Conservation (phyloP, 1,140 invertebrate genomes). For the Listronotus bonariensis region DNA sequence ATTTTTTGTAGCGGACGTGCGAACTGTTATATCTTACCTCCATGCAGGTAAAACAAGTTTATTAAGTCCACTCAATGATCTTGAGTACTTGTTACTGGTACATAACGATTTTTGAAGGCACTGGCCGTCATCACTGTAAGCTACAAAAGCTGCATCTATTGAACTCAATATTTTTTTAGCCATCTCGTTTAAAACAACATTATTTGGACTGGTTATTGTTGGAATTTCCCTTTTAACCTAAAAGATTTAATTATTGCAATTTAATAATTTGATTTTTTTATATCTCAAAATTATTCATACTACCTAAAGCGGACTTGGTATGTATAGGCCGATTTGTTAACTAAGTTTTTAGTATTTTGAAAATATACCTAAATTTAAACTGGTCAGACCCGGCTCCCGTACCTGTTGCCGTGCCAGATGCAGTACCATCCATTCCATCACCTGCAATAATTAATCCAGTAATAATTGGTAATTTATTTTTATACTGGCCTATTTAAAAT, state of each 20-base stretch:
- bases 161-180: constrained; percentile 55
- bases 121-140: constrained; percentile 56
- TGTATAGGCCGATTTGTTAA: too few species aligned
- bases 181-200: constrained; percentile 40
- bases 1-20: too few species aligned
- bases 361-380: constrained; percentile 13
- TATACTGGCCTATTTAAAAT: too few species aligned
- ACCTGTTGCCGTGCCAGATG: not conserved
- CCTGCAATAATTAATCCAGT: too few species aligned
- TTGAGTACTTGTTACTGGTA: constrained; percentile 66
- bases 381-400: constrained; percentile 11
- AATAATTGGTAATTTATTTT: too few species aligned
- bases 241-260: not conserved
- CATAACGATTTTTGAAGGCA: constrained; percentile 68
- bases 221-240: constrained; percentile 39
- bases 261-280: too few species aligned
- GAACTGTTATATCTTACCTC: too few species aligned
- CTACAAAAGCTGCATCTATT: constrained; percentile 59
- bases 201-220: constrained; percentile 41
- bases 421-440: too few species aligned
- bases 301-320: too few species aligned
- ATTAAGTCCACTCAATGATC: constrained; percentile 57
- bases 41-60: constrained; percentile 71
- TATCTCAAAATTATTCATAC: too few species aligned
- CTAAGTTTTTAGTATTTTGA: too few species aligned